Evolutionary conservation across 2,888 invertebrate genomes (phyloP).

Genomic region (Pristionchus arcanus): DNA sequence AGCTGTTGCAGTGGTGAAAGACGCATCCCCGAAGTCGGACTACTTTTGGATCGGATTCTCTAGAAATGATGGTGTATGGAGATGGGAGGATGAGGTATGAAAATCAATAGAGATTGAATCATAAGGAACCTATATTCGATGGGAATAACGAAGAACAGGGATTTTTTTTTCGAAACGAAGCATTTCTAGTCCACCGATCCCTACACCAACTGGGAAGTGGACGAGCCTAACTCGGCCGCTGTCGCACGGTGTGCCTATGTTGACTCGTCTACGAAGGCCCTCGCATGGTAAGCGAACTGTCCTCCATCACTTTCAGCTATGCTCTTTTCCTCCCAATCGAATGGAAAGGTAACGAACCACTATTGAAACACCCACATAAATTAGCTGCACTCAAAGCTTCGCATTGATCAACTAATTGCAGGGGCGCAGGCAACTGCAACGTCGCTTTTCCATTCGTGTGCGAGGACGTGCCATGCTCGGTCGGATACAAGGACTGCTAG

Average conservation of each 20-base stretch:
- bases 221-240: background rate
- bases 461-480: background rate
- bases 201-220: background rate
- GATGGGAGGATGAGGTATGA: background rate
- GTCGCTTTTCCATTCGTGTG: too few species aligned
- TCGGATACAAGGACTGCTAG: constrained; percentile 4
- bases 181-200: background rate
- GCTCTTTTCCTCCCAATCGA: too few species aligned
- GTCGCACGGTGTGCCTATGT: background rate
- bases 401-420: background rate
- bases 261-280: background rate
- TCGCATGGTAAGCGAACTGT: background rate
- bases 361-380: too few species aligned
- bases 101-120: too few species aligned
- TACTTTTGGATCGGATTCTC: too few species aligned
- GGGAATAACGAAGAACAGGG: too few species aligned
- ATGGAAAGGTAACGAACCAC: too few species aligned
- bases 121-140: too few species aligned
- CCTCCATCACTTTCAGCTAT: too few species aligned
- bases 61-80: background rate
- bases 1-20: too few species aligned
- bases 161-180: too few species aligned
- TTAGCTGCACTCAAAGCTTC: too few species aligned
- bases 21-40: background rate
- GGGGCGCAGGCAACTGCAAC: background rate